Evolutionary conservation across 2,888 invertebrate genomes (phyloP), one percentile per base, ranked within the genome.

Genomic region (Drosophila siamana): DNA sequence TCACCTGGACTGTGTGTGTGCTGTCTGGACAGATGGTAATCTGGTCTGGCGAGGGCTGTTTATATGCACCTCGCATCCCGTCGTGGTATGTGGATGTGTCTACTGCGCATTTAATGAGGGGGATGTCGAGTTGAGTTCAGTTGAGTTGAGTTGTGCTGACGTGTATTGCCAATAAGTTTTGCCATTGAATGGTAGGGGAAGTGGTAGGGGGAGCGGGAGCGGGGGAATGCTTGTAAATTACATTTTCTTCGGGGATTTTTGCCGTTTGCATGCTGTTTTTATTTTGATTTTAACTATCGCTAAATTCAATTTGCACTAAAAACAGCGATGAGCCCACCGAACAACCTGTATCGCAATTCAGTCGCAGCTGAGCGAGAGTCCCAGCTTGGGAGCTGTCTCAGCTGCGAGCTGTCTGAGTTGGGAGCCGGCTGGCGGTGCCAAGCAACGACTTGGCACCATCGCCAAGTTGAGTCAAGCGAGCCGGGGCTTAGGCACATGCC

Each of bases 391-490:
- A 44, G 16, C 22, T 43, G 22, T 41, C n/a, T 30, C n/a, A 43
- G 54, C 28, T 30, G n/a, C n/a, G n/a, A n/a, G n/a, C n/a, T n/a
- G n/a, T n/a, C n/a, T n/a, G n/a, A n/a, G n/a, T n/a, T n/a, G 54
- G 30, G 11, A 43, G 28, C 40, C 11, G 46, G 47, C 47, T 63
- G 46, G 7, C 73, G 82, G 83, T 84, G 79, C 83, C 83, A 84
- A 86, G 79, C 72, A 54, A 60, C 67, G 75, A 74, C 73, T 75
- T 84, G 84, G 88, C 84, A 88, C 88, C 74, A 68, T 41, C 51
- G 11, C 11, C 69, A 71, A 7, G 11, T 16, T 6, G 40, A 15
- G 22, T 44, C 44, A 11, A 16, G 36, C 13, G 4, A 15, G 36
- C 6, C 46, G 36, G n/a, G n/a, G 70, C 70, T 64, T 48, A 44